These are phyloP conservation scores for Lissocephala sabroskyi DNA, from an alignment of 2,888 invertebrate genomes.

Conservation along the genomic window DNA sequence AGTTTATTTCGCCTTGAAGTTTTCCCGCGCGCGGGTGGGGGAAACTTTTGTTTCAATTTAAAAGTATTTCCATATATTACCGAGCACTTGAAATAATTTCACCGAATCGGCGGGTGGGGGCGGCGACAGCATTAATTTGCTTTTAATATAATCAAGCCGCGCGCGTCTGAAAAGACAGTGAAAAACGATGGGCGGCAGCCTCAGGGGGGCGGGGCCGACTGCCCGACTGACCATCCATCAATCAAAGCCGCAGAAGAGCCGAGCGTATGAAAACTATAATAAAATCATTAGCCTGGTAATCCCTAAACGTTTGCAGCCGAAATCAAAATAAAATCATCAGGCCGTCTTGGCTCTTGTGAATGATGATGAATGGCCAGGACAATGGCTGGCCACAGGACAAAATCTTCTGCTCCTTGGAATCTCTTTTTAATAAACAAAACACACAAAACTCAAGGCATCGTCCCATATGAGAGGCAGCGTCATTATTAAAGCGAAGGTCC, in stretches of 20 bases:
- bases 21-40: slow-evolving; percentile 1
- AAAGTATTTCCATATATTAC: slow-evolving; percentile 24
- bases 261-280: slow-evolving; percentile 53
- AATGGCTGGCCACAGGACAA: slow-evolving; percentile 38
- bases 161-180: slow-evolving; percentile 33
- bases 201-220: too few species aligned
- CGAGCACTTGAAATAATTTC: neutral
- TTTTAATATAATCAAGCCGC: slow-evolving; percentile 50
- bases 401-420: slow-evolving; percentile 45
- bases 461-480: slow-evolving; percentile 32
- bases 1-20: slow-evolving; percentile 28
- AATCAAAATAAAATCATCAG: slow-evolving; percentile 59
- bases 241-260: slow-evolving; percentile 21
- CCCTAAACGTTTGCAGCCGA: slow-evolving; percentile 47
- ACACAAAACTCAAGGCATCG: slow-evolving; percentile 11
- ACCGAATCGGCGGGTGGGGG: too few species aligned
- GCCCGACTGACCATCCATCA: slow-evolving; percentile 41
- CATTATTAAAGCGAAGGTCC: slow-evolving; percentile 51
- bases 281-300: slow-evolving; percentile 60
- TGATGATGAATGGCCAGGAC: slow-evolving; percentile 52
- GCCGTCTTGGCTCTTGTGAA: slow-evolving; percentile 29
- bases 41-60: slow-evolving; percentile 31
- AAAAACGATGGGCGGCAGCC: slow-evolving; percentile 12
- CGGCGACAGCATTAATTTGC: slow-evolving; percentile 36
- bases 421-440: slow-evolving; percentile 59